Percentiles rank a stretch among this genome's conserved stretches.
Conservation (phyloP, 2,797 vertebrate species). For the Lagodon rhomboides region DNA sequence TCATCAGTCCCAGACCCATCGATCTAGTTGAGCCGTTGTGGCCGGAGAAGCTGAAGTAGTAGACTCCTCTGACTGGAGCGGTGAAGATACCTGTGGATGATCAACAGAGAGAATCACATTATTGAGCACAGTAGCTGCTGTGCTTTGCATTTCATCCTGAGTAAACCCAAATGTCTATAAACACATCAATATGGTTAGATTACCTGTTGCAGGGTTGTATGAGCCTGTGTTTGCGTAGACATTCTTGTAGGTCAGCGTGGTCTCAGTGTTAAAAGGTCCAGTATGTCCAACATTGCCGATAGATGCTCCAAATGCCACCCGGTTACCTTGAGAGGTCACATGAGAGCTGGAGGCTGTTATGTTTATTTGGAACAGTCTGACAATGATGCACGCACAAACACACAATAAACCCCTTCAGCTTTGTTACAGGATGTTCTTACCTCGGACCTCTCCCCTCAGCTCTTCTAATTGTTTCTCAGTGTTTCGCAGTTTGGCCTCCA, state of each 20-base stretch:
- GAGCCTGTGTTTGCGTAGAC: constrained; percentile 52
- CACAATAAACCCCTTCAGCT: not conserved
- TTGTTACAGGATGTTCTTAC: constrained; percentile 17
- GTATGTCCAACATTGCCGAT: accelerated
- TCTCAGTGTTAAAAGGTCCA: constrained; percentile 24
- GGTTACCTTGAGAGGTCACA: not conserved
- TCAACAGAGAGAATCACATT: not conserved
- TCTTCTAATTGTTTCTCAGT: no score
- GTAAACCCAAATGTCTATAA: not conserved
- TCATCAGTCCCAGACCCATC: constrained; percentile 54
- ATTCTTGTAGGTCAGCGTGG: constrained; percentile 40
- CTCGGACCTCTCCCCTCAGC: not conserved
- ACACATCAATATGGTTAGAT: not conserved
- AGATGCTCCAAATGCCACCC: constrained; percentile 55
- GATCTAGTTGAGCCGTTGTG: accelerated
- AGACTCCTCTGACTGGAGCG: constrained; percentile 55
- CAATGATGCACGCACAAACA: not conserved
- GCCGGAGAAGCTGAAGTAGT: constrained; percentile 65
- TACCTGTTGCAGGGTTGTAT: constrained; percentile 53
- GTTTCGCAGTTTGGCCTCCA: constrained; percentile 8
- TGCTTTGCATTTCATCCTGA: not conserved
- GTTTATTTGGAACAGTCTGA: not conserved
- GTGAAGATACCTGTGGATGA: constrained; percentile 58
- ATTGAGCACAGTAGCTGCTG: not conserved
- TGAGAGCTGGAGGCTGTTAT: not conserved